phyloP scores from a whole-genome alignment of 2,113 vertebrate genomes.

The Hyla sarda region DNA sequence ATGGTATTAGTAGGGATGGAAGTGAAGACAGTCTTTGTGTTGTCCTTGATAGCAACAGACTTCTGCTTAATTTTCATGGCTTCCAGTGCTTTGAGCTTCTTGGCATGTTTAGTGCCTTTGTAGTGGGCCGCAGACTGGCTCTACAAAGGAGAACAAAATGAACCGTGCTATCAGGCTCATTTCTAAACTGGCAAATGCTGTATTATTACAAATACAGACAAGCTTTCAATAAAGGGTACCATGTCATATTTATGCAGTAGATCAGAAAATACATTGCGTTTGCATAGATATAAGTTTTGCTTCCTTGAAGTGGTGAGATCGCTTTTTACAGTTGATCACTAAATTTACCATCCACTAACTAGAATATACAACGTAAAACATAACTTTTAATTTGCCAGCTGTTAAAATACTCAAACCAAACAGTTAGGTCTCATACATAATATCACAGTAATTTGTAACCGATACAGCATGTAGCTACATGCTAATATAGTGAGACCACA shows the following conservation, averaged over 20 bases:
- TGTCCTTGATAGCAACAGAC: constrained; percentile 86
- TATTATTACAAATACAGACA: constrained; percentile 77
- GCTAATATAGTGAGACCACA: too few relatives aligned
- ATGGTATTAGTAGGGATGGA: constrained; percentile 83
- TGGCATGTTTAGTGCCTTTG: constrained; percentile 99
- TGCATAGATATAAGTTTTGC: neutral
- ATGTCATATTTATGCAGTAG: constrained; percentile 45
- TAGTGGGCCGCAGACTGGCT: constrained; percentile 98
- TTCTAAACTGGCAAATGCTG: constrained; percentile 80
- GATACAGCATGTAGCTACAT: too few relatives aligned
- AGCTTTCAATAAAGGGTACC: constrained; percentile 81
- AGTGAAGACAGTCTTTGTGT: constrained; percentile 84
- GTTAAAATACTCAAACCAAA: too few relatives aligned
- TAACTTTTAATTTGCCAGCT: too few relatives aligned
- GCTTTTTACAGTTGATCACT: too few relatives aligned
- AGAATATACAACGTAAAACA: too few relatives aligned
- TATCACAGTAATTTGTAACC: too few relatives aligned
- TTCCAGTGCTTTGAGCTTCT: constrained; percentile 98
- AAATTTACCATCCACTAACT: too few relatives aligned
- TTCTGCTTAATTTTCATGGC: constrained; percentile 94
- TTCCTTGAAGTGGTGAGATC: neutral
- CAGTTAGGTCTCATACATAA: too few relatives aligned
- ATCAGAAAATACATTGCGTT: neutral
- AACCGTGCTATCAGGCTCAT: constrained; percentile 83
- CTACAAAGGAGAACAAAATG: constrained; percentile 90